Evolutionary conservation across 2,888 invertebrate species (phyloP).

Genomic region (Coenonympha arcania): DNA sequence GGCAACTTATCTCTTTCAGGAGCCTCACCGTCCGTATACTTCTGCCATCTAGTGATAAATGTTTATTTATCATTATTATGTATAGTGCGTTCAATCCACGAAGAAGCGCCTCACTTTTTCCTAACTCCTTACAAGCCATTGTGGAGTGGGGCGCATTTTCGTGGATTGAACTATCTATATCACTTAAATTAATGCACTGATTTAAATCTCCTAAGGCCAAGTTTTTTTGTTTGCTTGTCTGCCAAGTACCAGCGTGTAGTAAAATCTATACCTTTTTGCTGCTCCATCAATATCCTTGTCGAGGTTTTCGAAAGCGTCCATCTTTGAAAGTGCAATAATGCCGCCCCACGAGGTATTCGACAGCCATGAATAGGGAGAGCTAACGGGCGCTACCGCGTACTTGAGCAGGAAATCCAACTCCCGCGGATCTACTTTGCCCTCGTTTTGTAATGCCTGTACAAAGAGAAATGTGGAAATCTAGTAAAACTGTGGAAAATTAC

Average conservation of each 20-base stretch:
- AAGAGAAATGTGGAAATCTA: not conserved
- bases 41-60: conserved; percentile 92
- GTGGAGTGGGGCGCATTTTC: too few relatives aligned
- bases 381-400: conserved; percentile 83
- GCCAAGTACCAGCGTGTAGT: too few relatives aligned
- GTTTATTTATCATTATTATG: too few relatives aligned
- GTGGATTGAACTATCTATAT: too few relatives aligned
- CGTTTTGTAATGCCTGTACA: conserved; percentile 58
- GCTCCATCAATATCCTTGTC: conserved; percentile 95
- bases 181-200: too few relatives aligned
- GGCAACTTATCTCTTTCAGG: conserved; percentile 96
- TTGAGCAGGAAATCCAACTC: conserved; percentile 92
- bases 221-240: too few relatives aligned
- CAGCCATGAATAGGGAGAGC: conserved; percentile 88
- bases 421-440: conserved; percentile 78
- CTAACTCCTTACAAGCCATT: too few relatives aligned
- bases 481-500: not conserved
- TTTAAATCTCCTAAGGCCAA: too few relatives aligned
- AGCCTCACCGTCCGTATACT: conserved; percentile 91
- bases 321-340: conserved; percentile 81
- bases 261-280: conserved; percentile 77
- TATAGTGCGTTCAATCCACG: too few relatives aligned
- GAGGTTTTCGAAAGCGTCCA: conserved; percentile 86
- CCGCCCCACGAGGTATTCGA: conserved; percentile 87
- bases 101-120: too few relatives aligned